Percentiles rank a stretch among this genome's conserved stretches.
Evolutionary conservation across 2,888 invertebrate genomes (phyloP).

Genomic region (Noctua janthina): DNA sequence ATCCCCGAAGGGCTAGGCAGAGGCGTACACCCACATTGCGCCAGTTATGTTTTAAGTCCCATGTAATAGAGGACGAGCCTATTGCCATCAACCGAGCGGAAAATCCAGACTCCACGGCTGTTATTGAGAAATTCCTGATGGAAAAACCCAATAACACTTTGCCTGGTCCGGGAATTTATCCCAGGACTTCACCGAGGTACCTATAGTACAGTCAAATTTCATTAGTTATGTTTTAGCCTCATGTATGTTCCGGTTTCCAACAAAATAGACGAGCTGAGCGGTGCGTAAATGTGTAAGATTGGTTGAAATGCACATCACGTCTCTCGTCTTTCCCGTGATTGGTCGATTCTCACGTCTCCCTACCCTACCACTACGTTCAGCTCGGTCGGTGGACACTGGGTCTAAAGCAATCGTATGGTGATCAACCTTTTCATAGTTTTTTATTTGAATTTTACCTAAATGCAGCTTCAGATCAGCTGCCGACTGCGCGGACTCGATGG

Average conservation of each 20-base stretch:
- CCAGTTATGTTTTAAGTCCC: too few relatives aligned
- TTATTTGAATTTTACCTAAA: constrained; percentile 90
- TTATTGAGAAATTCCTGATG: too few relatives aligned
- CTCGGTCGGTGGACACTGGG: not conserved
- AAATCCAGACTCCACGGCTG: too few relatives aligned
- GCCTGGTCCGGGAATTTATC: too few relatives aligned
- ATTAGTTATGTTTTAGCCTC: not conserved
- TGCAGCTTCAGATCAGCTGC: constrained; percentile 99
- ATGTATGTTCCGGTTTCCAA: not conserved
- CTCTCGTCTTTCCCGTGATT: not conserved
- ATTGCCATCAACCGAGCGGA: too few relatives aligned
- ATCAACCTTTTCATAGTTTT: not conserved
- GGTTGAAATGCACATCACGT: not conserved
- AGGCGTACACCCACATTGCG: too few relatives aligned
- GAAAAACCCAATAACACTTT: too few relatives aligned
- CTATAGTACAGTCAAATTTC: not conserved
- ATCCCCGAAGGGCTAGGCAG: too few relatives aligned
- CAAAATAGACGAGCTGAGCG: not conserved
- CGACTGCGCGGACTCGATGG: constrained; percentile 99
- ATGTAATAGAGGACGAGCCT: too few relatives aligned
- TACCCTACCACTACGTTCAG: not conserved
- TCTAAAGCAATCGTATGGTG: not conserved
- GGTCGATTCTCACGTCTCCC: not conserved
- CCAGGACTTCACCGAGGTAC: too few relatives aligned
- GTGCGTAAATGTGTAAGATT: not conserved